Conservation (phyloP, 2,113 vertebrate species). For the Mus musculus region GRCm39 chr4:44655501-44656000, state of each 20-base stretch:
- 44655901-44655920: not conserved
- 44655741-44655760: not conserved
- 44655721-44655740: not conserved
- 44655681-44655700: not conserved
- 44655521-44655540: not conserved
- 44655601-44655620: not conserved
- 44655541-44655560: not conserved
- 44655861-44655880: not conserved
- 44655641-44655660: not conserved
- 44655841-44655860: not conserved
- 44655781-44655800: not conserved
- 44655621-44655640: conserved; percentile 25
- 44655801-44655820: conserved; percentile 14
- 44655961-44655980: not conserved
- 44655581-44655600: not conserved
- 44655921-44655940: not conserved
- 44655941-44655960: not conserved
- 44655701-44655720: not conserved
- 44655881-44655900: not conserved
- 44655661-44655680: conserved; percentile 15
- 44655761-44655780: not conserved
- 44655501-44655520: not conserved
- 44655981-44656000: too few species aligned
- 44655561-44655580: not conserved
- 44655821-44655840: not conserved